phyloP scores from a whole-genome alignment of 2,113 vertebrate genomes.

The Cyphomyrus discorhynchus region DNA sequence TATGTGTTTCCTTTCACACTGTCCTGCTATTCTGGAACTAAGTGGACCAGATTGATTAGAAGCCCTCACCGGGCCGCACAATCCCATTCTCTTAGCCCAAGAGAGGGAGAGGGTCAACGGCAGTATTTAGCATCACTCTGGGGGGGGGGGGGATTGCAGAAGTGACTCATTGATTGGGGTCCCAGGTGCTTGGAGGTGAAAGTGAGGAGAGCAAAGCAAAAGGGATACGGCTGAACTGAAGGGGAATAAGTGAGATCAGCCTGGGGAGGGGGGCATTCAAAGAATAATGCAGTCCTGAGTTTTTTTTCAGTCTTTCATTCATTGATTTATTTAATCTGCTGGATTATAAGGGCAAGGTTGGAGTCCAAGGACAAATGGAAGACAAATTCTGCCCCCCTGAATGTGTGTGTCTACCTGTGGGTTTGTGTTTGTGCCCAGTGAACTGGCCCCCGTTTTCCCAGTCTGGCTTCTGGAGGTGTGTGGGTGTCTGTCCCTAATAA shows the following conservation, averaged over 20 bases:
- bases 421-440: neutral
- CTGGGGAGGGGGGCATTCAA: neutral
- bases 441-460: neutral
- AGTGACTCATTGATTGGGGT: neutral
- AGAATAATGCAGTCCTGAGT: neutral
- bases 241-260: neutral
- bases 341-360: neutral
- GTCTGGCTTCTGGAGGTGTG: neutral
- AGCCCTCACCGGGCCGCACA: neutral
- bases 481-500: neutral
- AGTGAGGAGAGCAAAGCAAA: neutral
- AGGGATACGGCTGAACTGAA: neutral
- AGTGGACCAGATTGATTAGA: neutral
- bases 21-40: neutral
- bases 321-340: neutral
- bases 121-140: neutral
- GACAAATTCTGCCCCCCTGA: neutral
- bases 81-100: neutral
- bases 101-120: neutral
- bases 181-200: neutral
- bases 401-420: neutral
- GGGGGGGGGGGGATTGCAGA: neutral
- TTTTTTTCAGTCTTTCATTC: neutral
- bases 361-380: neutral
- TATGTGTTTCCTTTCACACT: neutral